Evolutionary conservation across 2,888 invertebrate species (phyloP), one percentile per base, ranked within the genome.

Genomic region (Ypsolopha scabrella): DNA sequence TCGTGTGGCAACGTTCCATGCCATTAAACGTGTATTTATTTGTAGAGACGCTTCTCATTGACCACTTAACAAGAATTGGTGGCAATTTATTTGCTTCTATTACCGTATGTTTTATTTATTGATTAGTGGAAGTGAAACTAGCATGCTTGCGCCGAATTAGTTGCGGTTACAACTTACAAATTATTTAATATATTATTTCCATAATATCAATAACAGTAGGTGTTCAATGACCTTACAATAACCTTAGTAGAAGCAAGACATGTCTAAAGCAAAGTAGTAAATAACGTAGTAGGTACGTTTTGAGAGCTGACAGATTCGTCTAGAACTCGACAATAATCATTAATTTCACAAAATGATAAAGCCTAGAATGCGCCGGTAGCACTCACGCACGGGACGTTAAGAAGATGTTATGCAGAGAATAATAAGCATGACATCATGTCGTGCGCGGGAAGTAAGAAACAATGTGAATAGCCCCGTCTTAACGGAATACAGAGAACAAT

Each of bases 381-480:
- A 65, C 64, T 65, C 64, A 64, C 53, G 45, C 56, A 60, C 61
- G 61, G 62, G 56, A 61, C 54, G 55, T 62, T 62, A 59, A 60
- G 60, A 63, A 58, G 56, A 49, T 55, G 54, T 47, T 62, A 62
- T 60, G 69, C 72, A 63, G 52, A 58, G 69, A 71, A 68, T 57
- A 59, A 64, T 59, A 56, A 60, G 57, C 61, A 69, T 79, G 74
- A 73, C 70, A 73, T 75, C 73, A 75, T 64, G 57, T 53, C 62
- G 62, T 67, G 66, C 59, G 63, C 68, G 63, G 58, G 57, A 60
- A 68, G 60, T 33, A 37, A 37, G 37, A 47, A 68, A 72, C 70
- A 72, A 72, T 72, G 71, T 65, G 63, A 67, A 70, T 65, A 69
- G 64, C 63, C 63, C 58, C 63, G 63, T 65, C 68, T 64, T 69